Conservation (phyloP, 2,113 vertebrate genomes). For the Toxotes chatareus region DNA sequence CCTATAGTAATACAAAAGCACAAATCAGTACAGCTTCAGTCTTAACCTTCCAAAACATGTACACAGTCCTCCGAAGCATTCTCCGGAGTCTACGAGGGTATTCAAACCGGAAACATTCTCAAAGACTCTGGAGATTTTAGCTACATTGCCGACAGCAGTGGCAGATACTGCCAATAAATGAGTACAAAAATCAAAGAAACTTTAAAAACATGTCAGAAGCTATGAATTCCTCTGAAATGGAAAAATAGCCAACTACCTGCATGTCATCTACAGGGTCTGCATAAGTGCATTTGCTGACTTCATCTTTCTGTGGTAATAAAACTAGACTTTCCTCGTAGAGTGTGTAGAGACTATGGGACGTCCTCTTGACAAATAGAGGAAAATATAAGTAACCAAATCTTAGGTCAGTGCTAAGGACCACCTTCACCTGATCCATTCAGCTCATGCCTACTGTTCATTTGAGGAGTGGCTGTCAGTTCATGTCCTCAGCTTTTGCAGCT, state of each 20-base stretch:
- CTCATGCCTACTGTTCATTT: conserved; percentile 33
- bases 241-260: conserved; percentile 44
- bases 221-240: conserved; percentile 46
- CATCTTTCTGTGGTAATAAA: conserved; percentile 52
- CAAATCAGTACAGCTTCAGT: conserved; percentile 51
- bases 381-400: conserved; percentile 51
- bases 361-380: conserved; percentile 77
- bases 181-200: conserved; percentile 62
- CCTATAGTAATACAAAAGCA: conserved; percentile 54
- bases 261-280: conserved; percentile 46
- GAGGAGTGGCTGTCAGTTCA: conserved; percentile 4
- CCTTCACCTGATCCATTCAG: conserved; percentile 65
- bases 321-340: conserved; percentile 53
- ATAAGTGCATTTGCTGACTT: conserved; percentile 73
- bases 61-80: conserved; percentile 48
- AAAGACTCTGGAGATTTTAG: conserved; percentile 41
- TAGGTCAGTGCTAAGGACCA: conserved; percentile 66
- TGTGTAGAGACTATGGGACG: conserved; percentile 22
- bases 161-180: conserved; percentile 87
- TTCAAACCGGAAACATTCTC: conserved; percentile 28
- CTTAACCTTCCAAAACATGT: conserved; percentile 49
- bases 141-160: conserved; percentile 72
- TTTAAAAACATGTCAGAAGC: conserved; percentile 55
- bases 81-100: conserved; percentile 38
- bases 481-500: conserved; percentile 12